phyloP scores from a whole-genome alignment of 2,113 vertebrate species.

The Lycocorax pyrrhopterus region DNA sequence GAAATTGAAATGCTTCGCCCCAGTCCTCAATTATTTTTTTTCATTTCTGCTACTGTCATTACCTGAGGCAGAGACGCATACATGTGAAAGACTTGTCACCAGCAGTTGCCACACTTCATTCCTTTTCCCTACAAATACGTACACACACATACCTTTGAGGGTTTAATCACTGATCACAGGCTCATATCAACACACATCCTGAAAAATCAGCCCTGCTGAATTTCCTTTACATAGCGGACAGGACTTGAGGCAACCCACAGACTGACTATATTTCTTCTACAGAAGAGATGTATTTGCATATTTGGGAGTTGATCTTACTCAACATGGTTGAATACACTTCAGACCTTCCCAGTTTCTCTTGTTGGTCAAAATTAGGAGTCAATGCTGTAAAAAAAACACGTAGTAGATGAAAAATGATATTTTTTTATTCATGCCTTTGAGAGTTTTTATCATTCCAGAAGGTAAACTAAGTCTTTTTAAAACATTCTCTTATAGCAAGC shows the following conservation, averaged over 20 bases:
- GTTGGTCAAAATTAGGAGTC: neutral
- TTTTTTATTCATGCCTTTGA: neutral
- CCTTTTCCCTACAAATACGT: neutral
- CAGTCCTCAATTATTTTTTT: neutral
- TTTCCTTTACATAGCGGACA: neutral
- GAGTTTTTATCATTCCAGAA: neutral
- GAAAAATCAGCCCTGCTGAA: neutral
- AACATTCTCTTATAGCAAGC: neutral
- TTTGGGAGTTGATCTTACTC: neutral
- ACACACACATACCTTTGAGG: neutral
- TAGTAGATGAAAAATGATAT: neutral
- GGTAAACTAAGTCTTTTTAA: neutral
- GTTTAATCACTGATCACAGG: neutral
- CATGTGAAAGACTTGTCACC: neutral
- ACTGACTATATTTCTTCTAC: neutral
- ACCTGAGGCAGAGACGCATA: neutral
- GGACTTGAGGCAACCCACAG: neutral
- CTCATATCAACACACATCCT: neutral
- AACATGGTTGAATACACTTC: rapidly evolving
- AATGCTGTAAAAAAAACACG: neutral
- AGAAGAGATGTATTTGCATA: neutral
- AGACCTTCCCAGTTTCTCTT: neutral
- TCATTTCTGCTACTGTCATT: neutral
- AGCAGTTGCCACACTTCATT: neutral
- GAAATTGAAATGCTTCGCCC: neutral